Conservation (phyloP, 2,113 vertebrate species). For the Zootoca vivipara region DNA sequence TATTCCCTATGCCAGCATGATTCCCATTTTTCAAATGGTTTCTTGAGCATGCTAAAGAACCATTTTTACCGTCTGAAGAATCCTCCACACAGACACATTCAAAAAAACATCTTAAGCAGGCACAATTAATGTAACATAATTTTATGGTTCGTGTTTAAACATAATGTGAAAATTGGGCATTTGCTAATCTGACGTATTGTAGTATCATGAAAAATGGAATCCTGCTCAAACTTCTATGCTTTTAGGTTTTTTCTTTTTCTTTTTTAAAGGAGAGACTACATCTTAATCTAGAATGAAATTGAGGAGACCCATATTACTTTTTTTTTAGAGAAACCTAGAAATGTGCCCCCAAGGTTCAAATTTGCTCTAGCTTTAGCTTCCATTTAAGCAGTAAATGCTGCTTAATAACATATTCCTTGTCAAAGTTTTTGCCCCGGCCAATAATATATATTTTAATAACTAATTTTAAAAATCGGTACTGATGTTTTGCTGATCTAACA, state of each 20-base stretch:
- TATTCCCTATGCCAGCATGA: neutral
- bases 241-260: too few relatives aligned
- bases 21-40: neutral
- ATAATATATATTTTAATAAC: neutral
- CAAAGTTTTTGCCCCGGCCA: neutral
- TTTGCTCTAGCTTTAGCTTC: neutral
- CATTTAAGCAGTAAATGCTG: neutral
- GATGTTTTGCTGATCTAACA: too few relatives aligned
- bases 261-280: neutral
- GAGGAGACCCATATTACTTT: neutral
- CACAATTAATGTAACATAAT: neutral
- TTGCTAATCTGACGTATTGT: neutral
- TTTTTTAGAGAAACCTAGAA: neutral
- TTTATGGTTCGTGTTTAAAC: neutral
- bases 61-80: neutral
- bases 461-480: neutral
- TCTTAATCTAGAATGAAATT: neutral
- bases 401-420: neutral
- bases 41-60: neutral
- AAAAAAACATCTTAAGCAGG: neutral
- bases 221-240: neutral
- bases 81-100: neutral
- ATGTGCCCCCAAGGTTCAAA: neutral
- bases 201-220: neutral
- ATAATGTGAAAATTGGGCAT: neutral